A percentile compares a stretch with the other conserved stretches of the same genome.
These are phyloP conservation scores for Probaryconus sp. DNA, from an alignment of 1,140 invertebrate species.

Conservation along the genomic window DNA sequence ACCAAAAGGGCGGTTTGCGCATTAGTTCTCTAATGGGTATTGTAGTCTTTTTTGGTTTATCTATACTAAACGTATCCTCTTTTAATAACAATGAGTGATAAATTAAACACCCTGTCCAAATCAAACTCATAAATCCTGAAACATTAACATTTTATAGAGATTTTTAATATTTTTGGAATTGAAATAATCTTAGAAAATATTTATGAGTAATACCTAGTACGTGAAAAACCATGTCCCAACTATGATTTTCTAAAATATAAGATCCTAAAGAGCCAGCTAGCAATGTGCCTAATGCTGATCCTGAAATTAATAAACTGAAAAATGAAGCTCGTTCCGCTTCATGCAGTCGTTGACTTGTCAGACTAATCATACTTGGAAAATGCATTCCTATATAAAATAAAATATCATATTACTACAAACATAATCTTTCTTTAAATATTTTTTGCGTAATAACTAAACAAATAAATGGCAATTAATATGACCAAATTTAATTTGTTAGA, in stretches of 20 bases:
- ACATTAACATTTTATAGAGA: conserved; percentile 17
- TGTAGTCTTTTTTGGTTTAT: conserved; percentile 62
- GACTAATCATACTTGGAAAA: conserved; percentile 85
- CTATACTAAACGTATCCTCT: conserved; percentile 61
- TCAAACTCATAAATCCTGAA: conserved; percentile 79
- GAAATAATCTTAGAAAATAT: no score
- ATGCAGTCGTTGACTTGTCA: conserved; percentile 83
- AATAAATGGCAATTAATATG: no score
- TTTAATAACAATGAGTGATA: conserved; percentile 75
- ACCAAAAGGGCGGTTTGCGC: conserved; percentile 81
- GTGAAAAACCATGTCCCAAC: conserved; percentile 85
- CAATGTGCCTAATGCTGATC: conserved; percentile 82
- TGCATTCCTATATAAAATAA: conserved; percentile 80
- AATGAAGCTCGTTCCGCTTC: conserved; percentile 84
- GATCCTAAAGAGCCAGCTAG: conserved; percentile 85
- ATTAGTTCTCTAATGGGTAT: conserved; percentile 81
- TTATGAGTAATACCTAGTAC: conserved; percentile 84
- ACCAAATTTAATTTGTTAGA: no score
- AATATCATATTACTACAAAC: not conserved
- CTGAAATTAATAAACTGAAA: conserved; percentile 84
- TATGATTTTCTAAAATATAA: conserved; percentile 82
- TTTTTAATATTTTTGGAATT: no score
- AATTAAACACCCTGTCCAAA: conserved; percentile 79
- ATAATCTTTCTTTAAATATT: conserved; percentile 20
- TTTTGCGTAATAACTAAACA: no score